A percentile compares a stretch with the other conserved stretches of the same genome.
These are phyloP conservation scores for Theretra japonica DNA, from an alignment of 2,888 invertebrate species.

Conservation along the genomic window DNA sequence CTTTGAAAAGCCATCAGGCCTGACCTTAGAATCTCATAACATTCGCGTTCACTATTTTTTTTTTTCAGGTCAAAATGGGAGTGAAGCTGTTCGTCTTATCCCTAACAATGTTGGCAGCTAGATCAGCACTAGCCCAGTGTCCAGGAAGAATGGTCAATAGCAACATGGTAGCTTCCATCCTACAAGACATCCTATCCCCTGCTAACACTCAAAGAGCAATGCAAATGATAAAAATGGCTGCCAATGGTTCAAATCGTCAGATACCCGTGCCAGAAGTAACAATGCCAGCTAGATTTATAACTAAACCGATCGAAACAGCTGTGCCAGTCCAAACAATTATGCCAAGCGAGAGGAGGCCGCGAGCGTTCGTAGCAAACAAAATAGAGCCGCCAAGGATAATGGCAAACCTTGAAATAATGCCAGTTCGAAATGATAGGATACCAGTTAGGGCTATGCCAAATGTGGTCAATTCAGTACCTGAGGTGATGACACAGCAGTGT, in stretches of 20 bases:
- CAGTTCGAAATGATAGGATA: constrained; percentile 12
- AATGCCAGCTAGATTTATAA: constrained; percentile 5
- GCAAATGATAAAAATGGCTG: constrained; percentile 42
- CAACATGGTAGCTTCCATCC: constrained; percentile 39
- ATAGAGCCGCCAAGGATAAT: constrained; percentile 7
- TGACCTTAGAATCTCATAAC: too few relatives aligned
- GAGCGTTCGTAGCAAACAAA: constrained; percentile 7
- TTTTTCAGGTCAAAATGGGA: constrained; percentile 2
- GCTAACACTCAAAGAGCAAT: constrained; percentile 47
- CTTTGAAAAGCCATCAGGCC: not conserved
- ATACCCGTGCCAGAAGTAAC: constrained; percentile 33
- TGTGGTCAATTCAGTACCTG: not conserved
- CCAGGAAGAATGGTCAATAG: constrained; percentile 37
- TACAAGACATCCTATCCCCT: constrained; percentile 54
- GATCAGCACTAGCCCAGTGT: constrained; percentile 31
- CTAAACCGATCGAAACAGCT: constrained; percentile 29
- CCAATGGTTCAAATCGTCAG: constrained; percentile 30
- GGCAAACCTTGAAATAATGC: constrained; percentile 25
- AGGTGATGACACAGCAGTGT: not conserved
- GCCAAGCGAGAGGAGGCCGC: constrained; percentile 24
- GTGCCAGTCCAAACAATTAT: constrained; percentile 29
- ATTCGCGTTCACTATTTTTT: not conserved
- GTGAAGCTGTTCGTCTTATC: constrained; percentile 33
- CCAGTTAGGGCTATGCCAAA: constrained; percentile 17
- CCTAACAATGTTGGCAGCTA: constrained; percentile 32